phyloP scores from a whole-genome alignment of 2,797 vertebrate species.

The Vireo griseus region DNA sequence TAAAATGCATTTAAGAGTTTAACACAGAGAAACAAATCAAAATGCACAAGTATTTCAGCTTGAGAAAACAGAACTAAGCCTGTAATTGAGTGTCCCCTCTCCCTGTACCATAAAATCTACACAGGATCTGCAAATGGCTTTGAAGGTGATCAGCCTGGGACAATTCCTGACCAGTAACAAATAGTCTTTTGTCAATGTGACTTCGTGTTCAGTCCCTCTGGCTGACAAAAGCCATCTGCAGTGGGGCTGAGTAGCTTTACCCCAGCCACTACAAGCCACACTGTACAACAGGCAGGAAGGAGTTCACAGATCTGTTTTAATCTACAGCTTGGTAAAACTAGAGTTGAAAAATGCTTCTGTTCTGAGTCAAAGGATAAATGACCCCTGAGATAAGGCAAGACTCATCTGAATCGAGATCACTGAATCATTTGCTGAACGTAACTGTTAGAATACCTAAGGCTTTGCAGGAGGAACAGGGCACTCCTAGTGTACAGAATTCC shows the following conservation, averaged over 20 bases:
- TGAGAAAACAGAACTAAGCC: background rate
- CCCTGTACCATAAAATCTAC: background rate
- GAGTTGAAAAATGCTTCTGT: background rate
- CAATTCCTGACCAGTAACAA: background rate
- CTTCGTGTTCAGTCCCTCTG: background rate
- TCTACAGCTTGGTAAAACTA: background rate
- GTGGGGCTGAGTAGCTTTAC: background rate
- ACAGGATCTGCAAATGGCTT: background rate
- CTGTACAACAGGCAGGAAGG: background rate
- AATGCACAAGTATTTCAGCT: background rate
- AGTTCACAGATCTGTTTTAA: background rate
- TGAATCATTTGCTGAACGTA: background rate
- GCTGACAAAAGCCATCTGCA: background rate
- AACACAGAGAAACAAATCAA: background rate
- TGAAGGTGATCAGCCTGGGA: background rate
- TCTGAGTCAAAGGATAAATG: background rate
- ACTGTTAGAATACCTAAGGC: background rate
- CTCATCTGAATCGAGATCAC: accelerated
- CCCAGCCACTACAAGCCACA: background rate
- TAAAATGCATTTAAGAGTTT: background rate
- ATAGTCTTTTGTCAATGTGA: background rate
- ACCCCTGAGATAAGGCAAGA: background rate
- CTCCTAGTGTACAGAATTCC: background rate
- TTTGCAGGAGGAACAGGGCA: background rate
- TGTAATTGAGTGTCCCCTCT: background rate